Conservation (phyloP, 2,797 vertebrate species). For the Typhlichthys subterraneus region DNA sequence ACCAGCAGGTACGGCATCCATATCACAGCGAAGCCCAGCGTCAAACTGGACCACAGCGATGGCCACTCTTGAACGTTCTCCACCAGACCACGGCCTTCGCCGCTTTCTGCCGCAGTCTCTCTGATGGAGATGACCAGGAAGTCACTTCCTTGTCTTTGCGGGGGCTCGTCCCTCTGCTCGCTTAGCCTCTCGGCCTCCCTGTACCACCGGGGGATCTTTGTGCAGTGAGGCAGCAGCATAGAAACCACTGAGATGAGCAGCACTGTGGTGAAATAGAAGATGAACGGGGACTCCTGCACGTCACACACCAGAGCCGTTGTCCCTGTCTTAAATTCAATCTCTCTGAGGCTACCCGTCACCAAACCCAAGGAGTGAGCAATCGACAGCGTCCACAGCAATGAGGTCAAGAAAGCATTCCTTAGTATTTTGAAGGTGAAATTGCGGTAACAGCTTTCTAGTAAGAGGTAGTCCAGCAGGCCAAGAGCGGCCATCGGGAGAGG, state of each 20-base stretch:
- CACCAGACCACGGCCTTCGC: not conserved
- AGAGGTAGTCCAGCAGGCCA: slow-evolving; percentile 60
- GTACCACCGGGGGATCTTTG: slow-evolving; percentile 48
- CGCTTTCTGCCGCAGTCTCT: not conserved
- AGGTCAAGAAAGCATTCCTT: slow-evolving; percentile 24
- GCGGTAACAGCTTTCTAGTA: slow-evolving; percentile 2
- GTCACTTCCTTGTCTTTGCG: slow-evolving; percentile 32
- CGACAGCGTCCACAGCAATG: slow-evolving; percentile 62
- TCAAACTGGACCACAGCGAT: slow-evolving; percentile 61
- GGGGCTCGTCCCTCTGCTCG: slow-evolving; percentile 5
- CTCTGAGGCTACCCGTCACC: slow-evolving; percentile 3
- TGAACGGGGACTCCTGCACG: slow-evolving; percentile 41
- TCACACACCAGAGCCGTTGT: slow-evolving; percentile 45
- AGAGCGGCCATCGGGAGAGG: slow-evolving; percentile 63
- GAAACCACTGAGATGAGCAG: slow-evolving; percentile 24
- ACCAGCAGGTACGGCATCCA: slow-evolving; percentile 72
- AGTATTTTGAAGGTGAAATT: slow-evolving; percentile 20
- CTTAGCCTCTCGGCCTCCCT: slow-evolving; percentile 41
- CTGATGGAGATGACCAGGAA: slow-evolving; percentile 6
- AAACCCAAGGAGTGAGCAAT: slow-evolving; percentile 25
- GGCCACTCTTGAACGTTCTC: slow-evolving; percentile 12
- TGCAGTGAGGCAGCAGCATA: slow-evolving; percentile 49
- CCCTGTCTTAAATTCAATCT: not conserved
- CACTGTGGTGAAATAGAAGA: slow-evolving; percentile 29
- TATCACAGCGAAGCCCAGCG: slow-evolving; percentile 53